Evolutionary conservation across 2,113 vertebrate species (phyloP).

Genomic region (Toxostoma redivivum): DNA sequence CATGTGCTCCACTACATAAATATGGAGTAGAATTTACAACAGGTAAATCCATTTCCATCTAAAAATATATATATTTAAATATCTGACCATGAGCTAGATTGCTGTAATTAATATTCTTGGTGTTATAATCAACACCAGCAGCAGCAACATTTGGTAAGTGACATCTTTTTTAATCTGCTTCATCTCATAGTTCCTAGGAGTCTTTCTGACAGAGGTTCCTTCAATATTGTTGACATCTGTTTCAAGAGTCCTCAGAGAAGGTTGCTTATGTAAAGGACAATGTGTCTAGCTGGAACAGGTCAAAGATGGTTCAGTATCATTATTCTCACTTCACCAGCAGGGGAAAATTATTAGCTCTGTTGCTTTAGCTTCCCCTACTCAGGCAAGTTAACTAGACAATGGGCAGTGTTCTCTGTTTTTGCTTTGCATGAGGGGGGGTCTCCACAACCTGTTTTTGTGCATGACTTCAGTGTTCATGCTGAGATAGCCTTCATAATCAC

Average conservation of each 20-base stretch:
- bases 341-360: rapidly evolving
- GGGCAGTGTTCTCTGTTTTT: not conserved
- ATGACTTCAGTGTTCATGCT: not conserved
- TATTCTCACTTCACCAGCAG: not conserved
- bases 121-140: not conserved
- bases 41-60: not conserved
- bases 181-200: not conserved
- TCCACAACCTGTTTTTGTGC: not conserved
- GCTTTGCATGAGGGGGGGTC: rapidly evolving
- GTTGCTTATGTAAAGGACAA: not conserved
- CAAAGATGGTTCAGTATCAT: not conserved
- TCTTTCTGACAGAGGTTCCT: not conserved
- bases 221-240: not conserved
- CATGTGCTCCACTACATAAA: not conserved
- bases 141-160: not conserved
- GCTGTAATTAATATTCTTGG: not conserved
- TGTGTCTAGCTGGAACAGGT: not conserved
- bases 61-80: not conserved
- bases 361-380: not conserved
- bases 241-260: not conserved
- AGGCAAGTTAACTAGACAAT: not conserved
- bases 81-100: not conserved
- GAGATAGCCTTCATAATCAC: not conserved
- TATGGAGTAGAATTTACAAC: not conserved
- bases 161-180: not conserved